Base-by-base conservation (phyloP, 2,113 vertebrate species). In the Hepsetus odoe region DNA sequence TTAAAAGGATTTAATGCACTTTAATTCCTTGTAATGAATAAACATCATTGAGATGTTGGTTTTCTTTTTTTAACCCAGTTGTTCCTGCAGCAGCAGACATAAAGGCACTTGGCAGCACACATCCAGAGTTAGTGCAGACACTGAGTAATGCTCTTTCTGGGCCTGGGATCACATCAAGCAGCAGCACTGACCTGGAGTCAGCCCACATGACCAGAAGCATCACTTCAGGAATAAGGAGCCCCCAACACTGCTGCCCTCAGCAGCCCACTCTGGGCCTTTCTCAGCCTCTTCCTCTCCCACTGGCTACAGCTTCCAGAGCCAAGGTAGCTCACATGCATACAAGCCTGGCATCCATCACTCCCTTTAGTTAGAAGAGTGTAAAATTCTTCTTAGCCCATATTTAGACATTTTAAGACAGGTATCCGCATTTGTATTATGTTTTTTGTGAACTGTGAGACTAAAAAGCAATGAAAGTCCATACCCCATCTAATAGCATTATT, bases 131-230 rank as follows among this genome's bases (percentile, higher is more conserved):
- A 68, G 73, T 35, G 12, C 33, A 72, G 2, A 4, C 16, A 16
- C 53, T 49, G 18, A 32, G 58, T 33, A 51, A 18, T 7, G 0
- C 38, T 58, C 49, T 13, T 64, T 22, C 49, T 28, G 22, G 65
- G 3, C 49, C 65, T 5, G 22, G 42, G 58, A 44, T 53, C 69
- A 65, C 70, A 74, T 18, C 78, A 51, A 58, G 62, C 53, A 38
- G 61, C 32, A 40, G 70, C 26, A 5, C 79, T 64, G 79, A 80
- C 28, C 56, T 70, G 38, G 82, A 77, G n/a, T 66, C 74, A 49
- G 59, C 28, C 8, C 69, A 70, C 7, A 38, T 30, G 1, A 71
- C 79, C 49, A 69, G 79, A 30, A 35, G 55, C 42, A 40, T 38
- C 6, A 73, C 76, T 13, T 76, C 71, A 51, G 64, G 55, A 68